Conservation (phyloP, 2,113 vertebrate genomes). For the Tretioscincus oriximinensis region DNA sequence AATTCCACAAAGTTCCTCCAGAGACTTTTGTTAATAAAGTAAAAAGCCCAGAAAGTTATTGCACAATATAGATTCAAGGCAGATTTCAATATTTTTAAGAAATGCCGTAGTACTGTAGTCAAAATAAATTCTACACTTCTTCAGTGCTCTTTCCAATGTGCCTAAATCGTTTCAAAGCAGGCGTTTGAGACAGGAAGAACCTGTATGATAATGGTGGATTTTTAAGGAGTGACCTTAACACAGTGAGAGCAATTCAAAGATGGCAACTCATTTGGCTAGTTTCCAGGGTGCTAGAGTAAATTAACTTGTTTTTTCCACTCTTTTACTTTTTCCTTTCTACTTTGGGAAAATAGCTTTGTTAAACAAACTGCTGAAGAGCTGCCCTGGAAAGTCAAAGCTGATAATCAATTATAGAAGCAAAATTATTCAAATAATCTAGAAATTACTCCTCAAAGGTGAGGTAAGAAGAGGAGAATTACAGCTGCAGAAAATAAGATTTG, state of each 20-base stretch:
- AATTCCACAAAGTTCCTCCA: not conserved
- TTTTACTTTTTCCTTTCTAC: not conserved
- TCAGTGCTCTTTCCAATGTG: not conserved
- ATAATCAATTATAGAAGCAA: not conserved
- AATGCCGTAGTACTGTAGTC: not conserved
- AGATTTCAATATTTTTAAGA: not conserved
- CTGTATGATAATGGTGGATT: slow-evolving; percentile 2
- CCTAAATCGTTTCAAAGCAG: not conserved
- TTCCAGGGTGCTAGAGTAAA: slow-evolving; percentile 12
- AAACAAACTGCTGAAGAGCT: not conserved
- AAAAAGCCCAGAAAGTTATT: not conserved
- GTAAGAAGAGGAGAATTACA: not conserved
- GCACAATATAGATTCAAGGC: not conserved
- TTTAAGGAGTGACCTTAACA: slow-evolving; percentile 20
- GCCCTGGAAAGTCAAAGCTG: not conserved
- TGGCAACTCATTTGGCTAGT: slow-evolving; percentile 20
- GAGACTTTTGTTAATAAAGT: not conserved
- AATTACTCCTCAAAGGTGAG: too few relatives aligned
- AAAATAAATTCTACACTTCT: not conserved
- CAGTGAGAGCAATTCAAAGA: slow-evolving; percentile 11
- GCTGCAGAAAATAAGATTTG: too few relatives aligned
- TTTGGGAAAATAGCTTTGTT: not conserved
- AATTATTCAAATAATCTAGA: not conserved
- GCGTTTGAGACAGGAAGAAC: slow-evolving; percentile 11
- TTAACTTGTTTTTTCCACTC: not conserved